phyloP scores from a whole-genome alignment of 1,140 invertebrate genomes.

The Hyles euphorbiae region DNA sequence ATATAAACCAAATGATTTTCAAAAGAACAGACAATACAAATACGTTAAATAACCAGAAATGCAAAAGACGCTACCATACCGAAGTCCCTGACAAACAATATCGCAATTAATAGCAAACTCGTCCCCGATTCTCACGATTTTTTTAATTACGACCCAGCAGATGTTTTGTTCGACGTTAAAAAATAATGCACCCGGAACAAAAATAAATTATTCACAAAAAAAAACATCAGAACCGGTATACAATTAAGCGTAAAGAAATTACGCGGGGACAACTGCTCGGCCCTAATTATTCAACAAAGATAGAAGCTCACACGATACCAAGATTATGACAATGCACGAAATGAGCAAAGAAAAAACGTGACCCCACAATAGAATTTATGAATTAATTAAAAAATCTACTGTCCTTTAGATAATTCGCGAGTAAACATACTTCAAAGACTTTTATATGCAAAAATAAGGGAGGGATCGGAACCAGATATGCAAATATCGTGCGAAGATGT shows the following conservation, averaged over 20 bases:
- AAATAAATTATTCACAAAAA: constrained; percentile 39
- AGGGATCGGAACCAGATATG: constrained; percentile 64
- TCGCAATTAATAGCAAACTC: neutral
- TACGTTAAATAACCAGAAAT: too few relatives aligned
- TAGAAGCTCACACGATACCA: constrained; percentile 51
- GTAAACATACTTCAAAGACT: constrained; percentile 59
- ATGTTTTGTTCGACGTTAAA: constrained; percentile 58
- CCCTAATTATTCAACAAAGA: constrained; percentile 59
- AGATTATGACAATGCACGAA: constrained; percentile 52
- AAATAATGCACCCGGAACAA: constrained; percentile 42
- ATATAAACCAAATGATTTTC: too few relatives aligned
- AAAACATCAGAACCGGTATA: constrained; percentile 71
- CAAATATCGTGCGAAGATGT: constrained; percentile 71
- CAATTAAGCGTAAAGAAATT: constrained; percentile 68
- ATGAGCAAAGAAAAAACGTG: constrained; percentile 55
- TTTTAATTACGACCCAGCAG: constrained; percentile 66
- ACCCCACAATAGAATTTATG: constrained; percentile 52
- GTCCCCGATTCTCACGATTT: constrained; percentile 63
- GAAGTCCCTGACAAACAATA: constrained; percentile 5
- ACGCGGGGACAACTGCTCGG: constrained; percentile 54
- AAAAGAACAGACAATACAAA: too few relatives aligned
- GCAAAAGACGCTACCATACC: too few relatives aligned
- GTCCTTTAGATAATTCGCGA: constrained; percentile 67
- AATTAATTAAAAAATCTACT: constrained; percentile 63
- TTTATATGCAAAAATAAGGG: constrained; percentile 61